Base-by-base conservation (phyloP, 2,888 invertebrate genomes). In the Drosophila formosana region DNA sequence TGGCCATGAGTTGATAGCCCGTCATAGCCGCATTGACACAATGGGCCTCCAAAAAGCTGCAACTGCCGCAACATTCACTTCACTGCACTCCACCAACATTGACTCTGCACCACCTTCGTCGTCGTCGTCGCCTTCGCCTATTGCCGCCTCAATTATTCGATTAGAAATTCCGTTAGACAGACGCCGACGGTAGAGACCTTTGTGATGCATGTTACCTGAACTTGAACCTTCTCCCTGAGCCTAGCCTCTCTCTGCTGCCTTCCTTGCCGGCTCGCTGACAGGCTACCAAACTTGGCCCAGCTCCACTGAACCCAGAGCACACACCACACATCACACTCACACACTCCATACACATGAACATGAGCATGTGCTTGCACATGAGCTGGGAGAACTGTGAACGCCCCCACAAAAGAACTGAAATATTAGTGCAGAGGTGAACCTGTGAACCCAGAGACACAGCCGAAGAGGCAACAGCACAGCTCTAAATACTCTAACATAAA, bases 1-100 rank as follows among this genome's bases (percentile, higher is more conserved):
- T 88, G 88, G 81, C 86, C 86, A 78, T 88, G 88, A 82, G 74
- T 70, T 82, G 88, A 88, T 88, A 82, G 68, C 67, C 65, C 68
- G 57, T 73, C 78, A 77, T 64, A 47, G 72, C 73, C 71, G 65
- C 80, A 85, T 82, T 88, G 88, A 85, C 82, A 85, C 88, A 86
- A 82, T 68, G 72, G 63, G 66, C 67, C 65, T 51, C 66, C 71
- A 72, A 65, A 58, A 46, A 37, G n/a, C 37, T n/a, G 57, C 49
- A 60, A 71, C 72, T 71, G 65, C 46, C 53, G 13, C 61, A 25
- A 66, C 70, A 66, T 74, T 72, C 67, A 56, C 70, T 53, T 25
- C 61, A 57, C 47, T 58, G 6, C 51, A 43, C 64, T 34, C 18
- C 57, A 39, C n/a, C 57, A 45, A 30, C 72, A 67, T 39, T 55